These are phyloP conservation scores for Dermatophagoides farinae DNA, from an alignment of 1,140 invertebrate genomes.

Conservation along the genomic window DNA sequence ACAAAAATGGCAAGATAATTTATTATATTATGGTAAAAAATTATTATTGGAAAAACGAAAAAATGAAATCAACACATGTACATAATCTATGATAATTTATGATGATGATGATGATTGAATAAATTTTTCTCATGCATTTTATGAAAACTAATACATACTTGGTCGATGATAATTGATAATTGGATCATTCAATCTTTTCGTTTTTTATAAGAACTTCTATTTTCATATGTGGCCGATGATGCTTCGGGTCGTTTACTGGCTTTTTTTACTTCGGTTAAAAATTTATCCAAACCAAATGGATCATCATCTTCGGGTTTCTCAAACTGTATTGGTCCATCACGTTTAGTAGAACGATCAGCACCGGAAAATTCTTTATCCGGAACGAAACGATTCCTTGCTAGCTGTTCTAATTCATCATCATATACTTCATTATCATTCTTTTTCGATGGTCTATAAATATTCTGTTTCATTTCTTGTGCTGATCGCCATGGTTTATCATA, in stretches of 20 bases:
- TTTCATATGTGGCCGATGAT: slow-evolving; percentile 3
- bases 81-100: not conserved
- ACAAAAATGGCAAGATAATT: not conserved
- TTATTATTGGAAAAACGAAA: not conserved
- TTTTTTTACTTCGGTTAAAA: slow-evolving; percentile 86
- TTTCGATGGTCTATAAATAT: slow-evolving; percentile 76
- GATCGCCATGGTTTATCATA: slow-evolving; percentile 63
- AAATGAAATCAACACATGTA: not conserved
- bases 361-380: slow-evolving; percentile 91
- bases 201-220: slow-evolving; percentile 5
- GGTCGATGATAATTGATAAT: not conserved
- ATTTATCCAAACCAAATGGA: slow-evolving; percentile 92
- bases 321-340: slow-evolving; percentile 90
- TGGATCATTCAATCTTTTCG: slow-evolving; percentile 7
- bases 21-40: not conserved
- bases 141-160: not conserved
- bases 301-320: slow-evolving; percentile 70
- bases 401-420: slow-evolving; percentile 61
- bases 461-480: slow-evolving; percentile 54
- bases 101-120: not conserved
- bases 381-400: slow-evolving; percentile 75
- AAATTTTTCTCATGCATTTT: too few relatives aligned
- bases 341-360: slow-evolving; percentile 42
- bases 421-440: slow-evolving; percentile 70
- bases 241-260: slow-evolving; percentile 28